A percentile compares a stretch with the other conserved stretches of the same genome.
Conservation (phyloP, 2,797 vertebrate genomes). For the Acanthurus lineatus region DNA sequence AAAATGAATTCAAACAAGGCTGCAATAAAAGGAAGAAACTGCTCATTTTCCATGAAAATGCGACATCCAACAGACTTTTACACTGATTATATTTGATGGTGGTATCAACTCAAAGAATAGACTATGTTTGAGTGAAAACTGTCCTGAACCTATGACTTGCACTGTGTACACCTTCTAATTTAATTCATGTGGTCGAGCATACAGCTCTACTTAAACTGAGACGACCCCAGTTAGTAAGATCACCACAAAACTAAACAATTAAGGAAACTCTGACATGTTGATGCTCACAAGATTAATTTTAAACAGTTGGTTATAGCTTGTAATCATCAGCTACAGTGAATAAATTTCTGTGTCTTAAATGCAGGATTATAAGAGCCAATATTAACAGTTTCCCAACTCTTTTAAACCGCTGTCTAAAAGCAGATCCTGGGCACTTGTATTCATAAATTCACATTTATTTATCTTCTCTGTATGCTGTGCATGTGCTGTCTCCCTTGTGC, state of each 20-base stretch:
- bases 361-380: neutral
- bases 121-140: neutral
- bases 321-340: neutral
- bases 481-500: neutral
- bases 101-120: neutral
- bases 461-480: neutral
- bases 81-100: neutral
- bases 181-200: neutral
- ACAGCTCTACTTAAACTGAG: neutral
- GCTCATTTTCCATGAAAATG: neutral
- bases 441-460: no score
- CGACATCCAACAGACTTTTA: neutral
- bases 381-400: neutral
- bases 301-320: neutral
- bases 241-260: neutral
- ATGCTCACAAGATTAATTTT: neutral
- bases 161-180: neutral
- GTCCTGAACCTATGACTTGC: neutral
- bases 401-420: neutral
- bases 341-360: neutral
- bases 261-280: neutral
- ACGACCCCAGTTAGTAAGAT: neutral
- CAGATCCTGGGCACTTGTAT: neutral
- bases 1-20: slow-evolving; percentile 1
- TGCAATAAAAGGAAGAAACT: neutral